These are phyloP conservation scores for Cliona cf. orientalis DNA, from an alignment of 37 sponge, comb jelly and placozoan species.

Conservation along the genomic window DNA sequence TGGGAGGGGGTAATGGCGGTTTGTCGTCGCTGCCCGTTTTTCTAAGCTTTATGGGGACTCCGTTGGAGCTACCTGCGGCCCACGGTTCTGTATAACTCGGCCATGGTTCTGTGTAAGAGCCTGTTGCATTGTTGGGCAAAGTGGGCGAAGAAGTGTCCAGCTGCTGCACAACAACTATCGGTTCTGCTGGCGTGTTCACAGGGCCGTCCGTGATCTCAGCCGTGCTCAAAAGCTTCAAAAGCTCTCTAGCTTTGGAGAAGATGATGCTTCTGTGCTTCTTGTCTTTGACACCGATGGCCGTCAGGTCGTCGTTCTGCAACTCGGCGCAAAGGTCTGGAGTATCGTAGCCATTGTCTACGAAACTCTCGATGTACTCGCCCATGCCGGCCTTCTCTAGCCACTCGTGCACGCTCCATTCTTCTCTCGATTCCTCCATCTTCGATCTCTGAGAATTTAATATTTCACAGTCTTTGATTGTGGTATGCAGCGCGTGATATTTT, in stretches of 20 bases:
- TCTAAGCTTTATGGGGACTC: background rate
- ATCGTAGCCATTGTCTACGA: slow-evolving; percentile 87
- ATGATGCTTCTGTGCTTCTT: slow-evolving; percentile 39
- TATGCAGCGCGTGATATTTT: too few relatives aligned
- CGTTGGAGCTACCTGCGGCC: background rate
- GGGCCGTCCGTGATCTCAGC: background rate
- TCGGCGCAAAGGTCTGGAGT: slow-evolving; percentile 43
- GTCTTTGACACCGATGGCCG: slow-evolving; percentile 65
- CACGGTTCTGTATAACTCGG: slow-evolving; percentile 22
- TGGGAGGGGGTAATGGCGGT: background rate
- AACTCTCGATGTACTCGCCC: slow-evolving; percentile 54
- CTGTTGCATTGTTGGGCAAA: background rate
- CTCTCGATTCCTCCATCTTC: background rate
- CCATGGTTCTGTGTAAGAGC: slow-evolving; percentile 20
- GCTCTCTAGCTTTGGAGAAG: slow-evolving; percentile 40
- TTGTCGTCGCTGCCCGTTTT: too few relatives aligned
- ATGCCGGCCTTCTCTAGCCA: slow-evolving; percentile 71
- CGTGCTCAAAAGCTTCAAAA: background rate
- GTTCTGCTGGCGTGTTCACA: background rate
- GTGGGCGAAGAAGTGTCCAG: background rate
- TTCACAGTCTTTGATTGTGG: too few relatives aligned
- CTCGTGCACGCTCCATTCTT: slow-evolving; percentile 58
- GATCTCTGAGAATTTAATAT: too few relatives aligned
- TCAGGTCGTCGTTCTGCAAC: slow-evolving; percentile 69
- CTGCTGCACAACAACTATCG: background rate